phyloP scores from a whole-genome alignment of 2,888 invertebrate genomes.

The Drosophila meridiana region DNA sequence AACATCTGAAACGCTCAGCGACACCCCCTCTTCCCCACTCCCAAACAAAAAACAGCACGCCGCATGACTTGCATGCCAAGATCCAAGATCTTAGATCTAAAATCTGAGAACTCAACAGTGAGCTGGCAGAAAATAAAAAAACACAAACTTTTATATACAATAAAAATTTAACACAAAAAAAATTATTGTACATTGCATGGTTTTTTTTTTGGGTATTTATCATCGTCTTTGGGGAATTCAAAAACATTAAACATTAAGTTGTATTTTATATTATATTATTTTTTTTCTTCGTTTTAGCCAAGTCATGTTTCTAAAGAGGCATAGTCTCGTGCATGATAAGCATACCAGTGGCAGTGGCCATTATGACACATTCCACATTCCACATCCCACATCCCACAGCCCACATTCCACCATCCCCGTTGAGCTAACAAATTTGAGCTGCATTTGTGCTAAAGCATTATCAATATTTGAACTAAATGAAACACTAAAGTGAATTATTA shows the following conservation, averaged over 20 bases:
- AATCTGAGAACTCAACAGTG: conserved; percentile 27
- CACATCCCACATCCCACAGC: background rate
- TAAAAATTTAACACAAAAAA: conserved; percentile 3
- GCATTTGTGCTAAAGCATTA: conserved; percentile 21
- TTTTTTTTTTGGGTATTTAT: conserved; percentile 3
- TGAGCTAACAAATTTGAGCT: conserved; percentile 3
- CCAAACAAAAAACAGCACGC: background rate
- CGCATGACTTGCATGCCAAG: conserved; percentile 59
- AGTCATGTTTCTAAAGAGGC: conserved; percentile 29
- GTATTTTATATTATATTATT: background rate
- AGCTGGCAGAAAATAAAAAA: conserved; percentile 12
- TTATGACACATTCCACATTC: conserved; percentile 17
- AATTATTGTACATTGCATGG: conserved; percentile 28
- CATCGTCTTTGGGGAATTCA: conserved; percentile 2
- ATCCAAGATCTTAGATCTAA: conserved; percentile 33
- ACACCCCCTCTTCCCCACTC: conserved; percentile 1
- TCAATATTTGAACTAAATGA: conserved; percentile 67
- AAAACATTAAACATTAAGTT: conserved; percentile 2
- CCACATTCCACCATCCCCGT: background rate
- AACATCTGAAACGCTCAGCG: conserved; percentile 17
- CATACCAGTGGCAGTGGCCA: background rate
- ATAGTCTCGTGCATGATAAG: conserved; percentile 1
- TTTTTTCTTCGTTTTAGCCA: conserved; percentile 13
- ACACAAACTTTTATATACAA: conserved; percentile 8
- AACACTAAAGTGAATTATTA: conserved; percentile 78